phyloP scores from a whole-genome alignment of 2,113 vertebrate genomes.

The Anarrhichthys ocellatus region DNA sequence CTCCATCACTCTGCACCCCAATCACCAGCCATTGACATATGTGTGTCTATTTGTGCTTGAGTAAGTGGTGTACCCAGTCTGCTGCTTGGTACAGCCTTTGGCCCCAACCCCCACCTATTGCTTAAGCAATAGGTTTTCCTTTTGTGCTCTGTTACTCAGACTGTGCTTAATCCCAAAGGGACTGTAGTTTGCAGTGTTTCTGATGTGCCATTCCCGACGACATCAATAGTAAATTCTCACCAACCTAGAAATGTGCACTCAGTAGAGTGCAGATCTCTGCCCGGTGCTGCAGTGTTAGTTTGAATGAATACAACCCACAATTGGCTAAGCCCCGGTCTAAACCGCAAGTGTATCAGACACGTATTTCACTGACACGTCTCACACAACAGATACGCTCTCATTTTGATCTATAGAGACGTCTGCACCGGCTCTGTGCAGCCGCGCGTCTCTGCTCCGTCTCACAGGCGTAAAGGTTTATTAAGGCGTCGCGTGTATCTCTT shows the following conservation, averaged over 20 bases:
- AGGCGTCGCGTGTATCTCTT: background rate
- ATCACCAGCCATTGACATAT: constrained; percentile 10
- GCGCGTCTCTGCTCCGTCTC: background rate
- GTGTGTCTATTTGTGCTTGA: constrained; percentile 14
- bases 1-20: constrained; percentile 3
- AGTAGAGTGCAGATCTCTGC: background rate
- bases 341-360: background rate
- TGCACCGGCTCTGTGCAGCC: no score
- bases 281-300: background rate
- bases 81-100: constrained; percentile 6
- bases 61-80: background rate
- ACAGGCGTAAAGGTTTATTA: background rate
- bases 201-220: background rate
- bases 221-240: background rate
- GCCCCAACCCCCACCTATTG: background rate
- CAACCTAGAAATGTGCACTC: background rate
- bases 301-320: background rate
- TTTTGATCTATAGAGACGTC: background rate
- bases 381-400: background rate
- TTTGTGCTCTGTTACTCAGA: background rate
- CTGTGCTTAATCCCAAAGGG: background rate
- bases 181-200: background rate
- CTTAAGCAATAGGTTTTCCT: background rate
- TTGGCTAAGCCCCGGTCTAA: background rate
- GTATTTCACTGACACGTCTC: background rate